Percentiles rank a stretch among this genome's conserved stretches.
Conservation (phyloP, 37 sponge, comb jelly and placozoan species). For the Petrosia ficiformis region DNA sequence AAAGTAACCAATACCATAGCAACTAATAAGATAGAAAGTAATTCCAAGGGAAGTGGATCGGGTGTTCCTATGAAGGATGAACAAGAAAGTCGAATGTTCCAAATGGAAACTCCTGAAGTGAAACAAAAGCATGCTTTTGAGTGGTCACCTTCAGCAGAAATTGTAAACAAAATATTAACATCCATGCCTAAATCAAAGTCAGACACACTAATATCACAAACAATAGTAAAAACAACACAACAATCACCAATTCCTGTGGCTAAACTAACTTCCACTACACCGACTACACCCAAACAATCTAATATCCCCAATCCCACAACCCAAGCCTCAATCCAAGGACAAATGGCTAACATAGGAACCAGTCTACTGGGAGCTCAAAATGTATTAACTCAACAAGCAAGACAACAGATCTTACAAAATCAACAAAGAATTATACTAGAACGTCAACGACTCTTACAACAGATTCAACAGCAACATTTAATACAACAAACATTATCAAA, state of each 20-base stretch:
- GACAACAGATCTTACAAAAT: background rate
- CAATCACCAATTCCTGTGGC: background rate
- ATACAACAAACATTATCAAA: background rate
- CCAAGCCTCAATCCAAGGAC: background rate
- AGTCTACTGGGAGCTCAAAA: too few relatives aligned
- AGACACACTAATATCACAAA: background rate
- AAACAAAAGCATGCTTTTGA: too few relatives aligned
- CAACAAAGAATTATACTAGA: background rate
- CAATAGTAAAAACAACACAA: background rate
- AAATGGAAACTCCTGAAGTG: too few relatives aligned
- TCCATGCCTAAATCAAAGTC: too few relatives aligned
- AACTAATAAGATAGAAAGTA: too few relatives aligned
- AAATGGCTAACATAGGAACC: too few relatives aligned
- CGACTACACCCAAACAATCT: background rate
- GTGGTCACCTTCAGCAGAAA: background rate
- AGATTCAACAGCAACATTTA: background rate
- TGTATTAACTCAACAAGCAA: too few relatives aligned
- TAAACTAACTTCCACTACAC: background rate
- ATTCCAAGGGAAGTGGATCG: too few relatives aligned
- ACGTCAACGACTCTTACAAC: constrained; percentile 15
- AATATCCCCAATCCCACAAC: background rate
- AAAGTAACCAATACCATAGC: background rate
- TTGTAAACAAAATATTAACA: background rate
- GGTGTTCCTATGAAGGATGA: too few relatives aligned
- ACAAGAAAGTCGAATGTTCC: too few relatives aligned